Evolutionary conservation across 2,113 vertebrate species (phyloP).

Genomic region (Pteronura brasiliensis): DNA sequence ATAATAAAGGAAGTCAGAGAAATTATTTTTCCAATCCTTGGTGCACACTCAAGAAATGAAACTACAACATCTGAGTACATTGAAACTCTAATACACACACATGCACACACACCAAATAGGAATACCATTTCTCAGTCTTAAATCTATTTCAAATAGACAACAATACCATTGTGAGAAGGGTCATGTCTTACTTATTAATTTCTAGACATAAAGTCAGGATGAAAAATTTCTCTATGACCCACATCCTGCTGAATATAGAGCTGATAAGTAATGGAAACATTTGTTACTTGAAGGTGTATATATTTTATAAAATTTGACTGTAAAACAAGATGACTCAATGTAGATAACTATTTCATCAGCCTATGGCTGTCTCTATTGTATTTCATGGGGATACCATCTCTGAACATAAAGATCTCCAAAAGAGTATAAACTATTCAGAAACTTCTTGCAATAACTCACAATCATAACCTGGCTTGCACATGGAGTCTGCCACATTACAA

Average conservation of each 20-base stretch:
- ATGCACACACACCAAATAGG: not conserved
- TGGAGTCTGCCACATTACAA: not conserved
- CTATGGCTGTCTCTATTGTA: not conserved
- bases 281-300: not conserved
- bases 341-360: not conserved
- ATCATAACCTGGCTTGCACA: not conserved
- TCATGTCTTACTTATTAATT: not conserved
- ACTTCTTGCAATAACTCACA: not conserved
- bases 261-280: not conserved
- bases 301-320: not conserved
- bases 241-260: not conserved
- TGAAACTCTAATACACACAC: not conserved
- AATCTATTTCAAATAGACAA: not conserved
- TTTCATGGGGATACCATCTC: not conserved
- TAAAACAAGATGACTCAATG: not conserved
- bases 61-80: rapidly evolving
- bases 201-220: not conserved
- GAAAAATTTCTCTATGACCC: not conserved
- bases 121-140: not conserved
- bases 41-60: not conserved
- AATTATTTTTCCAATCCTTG: not conserved
- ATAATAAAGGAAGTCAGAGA: not conserved
- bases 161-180: not conserved
- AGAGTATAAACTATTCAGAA: not conserved
- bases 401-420: not conserved